Evolutionary conservation across 1,140 invertebrate species (phyloP), one percentile per base, ranked within the genome.

Genomic region (Drosophila ohnishii): DNA sequence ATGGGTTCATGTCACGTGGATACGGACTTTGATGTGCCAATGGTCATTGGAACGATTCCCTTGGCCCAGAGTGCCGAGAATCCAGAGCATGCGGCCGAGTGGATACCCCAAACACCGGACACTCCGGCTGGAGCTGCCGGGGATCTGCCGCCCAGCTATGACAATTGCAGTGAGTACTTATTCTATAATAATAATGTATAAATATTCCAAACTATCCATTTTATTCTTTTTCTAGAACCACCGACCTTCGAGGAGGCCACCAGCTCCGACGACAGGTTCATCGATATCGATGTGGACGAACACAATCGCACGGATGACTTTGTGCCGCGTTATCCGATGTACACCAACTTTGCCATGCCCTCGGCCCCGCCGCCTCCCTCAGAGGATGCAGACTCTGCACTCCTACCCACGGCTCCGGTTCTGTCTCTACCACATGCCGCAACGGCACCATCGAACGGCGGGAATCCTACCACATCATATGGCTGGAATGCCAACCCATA

Each of bases 281-380:
- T 90, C 2, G 90, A 91, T 37, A 80, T 64, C 19, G 90, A 91
- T 59, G 73, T 61, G 8, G 75, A 86, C 48, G 83, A 83, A 19
- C 81, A 74, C 30, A 73, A 90, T 70, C 75, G 77, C n/a, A 78
- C 67, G 3, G 85, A 89, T 51, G 87, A 84, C 44, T 91, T 89
- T 11, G 63, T 88, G 37, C 90, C 90, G 3, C 74, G 75, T 22
- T 91, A 91, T 69, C 90, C 90, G 8, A 90, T 89, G 86, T 89
- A 89, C 47, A 85, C 78, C 2, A 85, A 89, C 44, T 89, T 89
- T 51, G 86, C 86, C 1, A 48, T 25, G 48, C 86, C 86, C 1
- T 35, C 86, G 37, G 86, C 84, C 2, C 80, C 65, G 2, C 65
- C 86, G 9, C 71, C 40, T 8, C 8, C 57, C 0, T 8, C 19